Base-by-base conservation (phyloP, 1,140 invertebrate genomes). In the Aphaenogaster floridana region DNA sequence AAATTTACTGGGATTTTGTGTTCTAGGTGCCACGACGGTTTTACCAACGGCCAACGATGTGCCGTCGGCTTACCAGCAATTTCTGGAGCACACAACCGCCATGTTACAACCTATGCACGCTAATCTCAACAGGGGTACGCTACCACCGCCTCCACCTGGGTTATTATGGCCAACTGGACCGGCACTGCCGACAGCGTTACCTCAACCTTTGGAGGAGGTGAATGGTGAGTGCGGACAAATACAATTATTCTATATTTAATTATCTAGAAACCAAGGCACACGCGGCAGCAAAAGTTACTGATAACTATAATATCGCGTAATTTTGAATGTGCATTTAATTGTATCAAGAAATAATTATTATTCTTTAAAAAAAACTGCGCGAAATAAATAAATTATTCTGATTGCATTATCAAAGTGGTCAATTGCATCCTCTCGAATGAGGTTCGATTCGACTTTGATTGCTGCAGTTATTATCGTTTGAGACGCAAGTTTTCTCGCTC, bases 61-160 rank as follows among this genome's bases (percentile, higher is more conserved):
- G 3, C 93, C 94, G 6, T 91, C 92, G 39, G 91, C 94, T n/a
- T 95, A 95, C 71, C 95, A 95, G 52, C 95, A 95, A 79, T 92
- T 95, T 4, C 81, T 95, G 45, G 95, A 95, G 78, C 95, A 95
- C 57, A 95, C 95, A 6, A 92, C 92, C 50, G 93, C 93, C 36
- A 95, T 95, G 93, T 39, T 95, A 1, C 95, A 95, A 79, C 94
- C 94, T 72, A 86, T 94, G 42, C 94, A 94, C 80, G 92, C 92
- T 28, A 91, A 94, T 72, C 80, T 95, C n/a, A 93, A 93, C 36
- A 92, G 95, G 91, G 91, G 92, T 5, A 90, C 84, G 11, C 86
- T 94, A 39, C 93, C 93, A 45, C 93, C 93, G 9, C 92, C 94
- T 28, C 90, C 94, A 5, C 91, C 93, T 5, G 93, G 92, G 39